Evolutionary conservation across 2,797 vertebrate genomes (phyloP).

Genomic region (Falco naumanni): DNA sequence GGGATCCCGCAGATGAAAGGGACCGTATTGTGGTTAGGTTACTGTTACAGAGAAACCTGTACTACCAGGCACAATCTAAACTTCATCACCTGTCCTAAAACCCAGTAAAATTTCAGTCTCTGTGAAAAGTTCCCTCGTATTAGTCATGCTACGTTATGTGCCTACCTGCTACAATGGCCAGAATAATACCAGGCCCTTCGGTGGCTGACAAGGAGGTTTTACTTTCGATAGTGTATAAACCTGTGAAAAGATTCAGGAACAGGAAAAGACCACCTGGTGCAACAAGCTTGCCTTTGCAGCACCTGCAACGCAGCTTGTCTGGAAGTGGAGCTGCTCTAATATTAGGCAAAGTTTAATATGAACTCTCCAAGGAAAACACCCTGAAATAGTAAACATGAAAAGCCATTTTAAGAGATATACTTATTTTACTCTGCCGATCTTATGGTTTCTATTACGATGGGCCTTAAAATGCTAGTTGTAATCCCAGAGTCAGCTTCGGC

Average conservation of each 20-base stretch:
- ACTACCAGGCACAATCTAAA: background rate
- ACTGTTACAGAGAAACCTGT: background rate
- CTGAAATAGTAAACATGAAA: slow-evolving; percentile 23
- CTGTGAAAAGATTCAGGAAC: background rate
- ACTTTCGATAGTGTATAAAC: background rate
- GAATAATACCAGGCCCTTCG: background rate
- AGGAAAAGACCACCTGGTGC: background rate
- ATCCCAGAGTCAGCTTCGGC: background rate
- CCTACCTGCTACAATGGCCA: background rate
- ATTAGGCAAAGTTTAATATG: background rate
- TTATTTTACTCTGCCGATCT: background rate
- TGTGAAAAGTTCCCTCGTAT: background rate
- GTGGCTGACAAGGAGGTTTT: slow-evolving; percentile 21
- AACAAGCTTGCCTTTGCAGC: background rate
- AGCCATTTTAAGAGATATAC: background rate
- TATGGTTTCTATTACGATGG: background rate
- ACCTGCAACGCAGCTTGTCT: background rate
- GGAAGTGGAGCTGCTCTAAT: slow-evolving; percentile 7
- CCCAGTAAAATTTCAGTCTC: background rate
- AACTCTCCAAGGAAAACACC: background rate
- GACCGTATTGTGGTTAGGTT: background rate
- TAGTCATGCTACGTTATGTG: background rate
- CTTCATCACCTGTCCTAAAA: slow-evolving; percentile 6
- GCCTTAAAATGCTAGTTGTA: background rate
- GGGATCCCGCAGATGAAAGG: slow-evolving; percentile 48